Evolutionary conservation across 2,888 invertebrate genomes (phyloP), one percentile per base, ranked within the genome.

Genomic region (Agrilus mali): DNA sequence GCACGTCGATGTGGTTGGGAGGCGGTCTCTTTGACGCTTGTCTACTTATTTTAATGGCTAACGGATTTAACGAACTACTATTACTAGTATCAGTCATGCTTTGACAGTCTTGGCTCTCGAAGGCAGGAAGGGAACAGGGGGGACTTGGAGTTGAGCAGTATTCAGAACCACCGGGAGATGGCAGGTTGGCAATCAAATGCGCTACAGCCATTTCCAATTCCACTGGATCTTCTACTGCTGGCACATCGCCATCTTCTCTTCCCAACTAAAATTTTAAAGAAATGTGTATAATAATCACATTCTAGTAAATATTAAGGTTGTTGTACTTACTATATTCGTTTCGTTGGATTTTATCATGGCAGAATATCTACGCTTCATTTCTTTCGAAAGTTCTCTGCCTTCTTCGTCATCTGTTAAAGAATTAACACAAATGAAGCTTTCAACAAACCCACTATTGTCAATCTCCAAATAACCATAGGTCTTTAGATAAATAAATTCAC

Each of bases 391-490:
- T 45, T 73, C 69, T 47, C 73, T 69, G 10, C 89, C 89, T 57
- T 87, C 86, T 48, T 80, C 78, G 45, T 82, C 77, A 49, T 80
- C 76, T 15, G 82, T 71, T 42, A 86, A 70, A 46, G 83, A 83
- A 61, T 92, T 92, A 43, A 90, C 77, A 65, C 90, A 92, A 33
- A 89, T 80, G 66, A 92, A 89, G 48, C 88, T 87, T 59, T 82
- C 83, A 20, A 88, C 85, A 44, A 78, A 78, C 53, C 86, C 84
- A 6, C 82, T 79, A 58, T 76, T 79, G 58, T 88, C 86, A 50
- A 85, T 81, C 67, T 90, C 90, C 41, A 92, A 73, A 58, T 80
- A 89, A 8, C 92, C 92, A 52, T 82, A 75, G 1, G 89, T 87
- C 58, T 82, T 77, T 63, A 92, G 74, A 58, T 86, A 90, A 53